Evolutionary conservation across 2,888 invertebrate species (phyloP).

Genomic region (Dryomyza anilis): DNA sequence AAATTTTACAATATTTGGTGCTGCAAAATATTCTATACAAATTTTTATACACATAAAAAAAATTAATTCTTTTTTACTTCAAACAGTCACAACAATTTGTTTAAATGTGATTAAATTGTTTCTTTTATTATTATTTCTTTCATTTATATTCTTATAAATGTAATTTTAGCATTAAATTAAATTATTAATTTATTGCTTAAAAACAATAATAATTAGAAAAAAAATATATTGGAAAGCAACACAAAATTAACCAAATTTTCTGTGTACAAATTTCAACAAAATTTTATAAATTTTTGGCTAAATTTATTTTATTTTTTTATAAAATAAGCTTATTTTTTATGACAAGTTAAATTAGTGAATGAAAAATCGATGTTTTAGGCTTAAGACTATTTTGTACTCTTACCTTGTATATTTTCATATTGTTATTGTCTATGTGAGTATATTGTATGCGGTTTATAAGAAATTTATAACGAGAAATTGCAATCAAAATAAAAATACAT

Average conservation of each 20-base stretch:
- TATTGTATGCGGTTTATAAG: neutral
- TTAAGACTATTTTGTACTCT: slow-evolving; percentile 5
- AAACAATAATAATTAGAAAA: neutral
- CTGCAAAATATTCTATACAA: neutral
- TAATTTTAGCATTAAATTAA: slow-evolving; percentile 1
- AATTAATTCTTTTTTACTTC: neutral
- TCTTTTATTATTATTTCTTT: neutral
- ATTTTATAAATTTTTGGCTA: slow-evolving; percentile 28
- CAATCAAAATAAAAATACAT: neutral
- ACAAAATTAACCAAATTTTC: neutral
- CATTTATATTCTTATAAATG: neutral
- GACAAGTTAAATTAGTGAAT: neutral
- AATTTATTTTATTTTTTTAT: slow-evolving; percentile 19
- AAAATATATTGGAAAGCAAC: neutral
- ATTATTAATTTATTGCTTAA: neutral
- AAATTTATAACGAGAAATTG: neutral
- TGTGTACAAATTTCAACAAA: slow-evolving; percentile 26
- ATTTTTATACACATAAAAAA: neutral
- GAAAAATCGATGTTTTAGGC: neutral
- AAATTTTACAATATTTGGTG: neutral
- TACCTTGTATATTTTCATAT: slow-evolving; percentile 1
- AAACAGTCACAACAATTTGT: neutral
- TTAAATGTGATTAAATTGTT: neutral
- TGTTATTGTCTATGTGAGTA: neutral
- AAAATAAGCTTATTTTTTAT: slow-evolving; percentile 21